Percentiles rank a stretch among this genome's conserved stretches.
phyloP scores from a whole-genome alignment of 2,797 vertebrate genomes.

The Halcyon smyrnensis region DNA sequence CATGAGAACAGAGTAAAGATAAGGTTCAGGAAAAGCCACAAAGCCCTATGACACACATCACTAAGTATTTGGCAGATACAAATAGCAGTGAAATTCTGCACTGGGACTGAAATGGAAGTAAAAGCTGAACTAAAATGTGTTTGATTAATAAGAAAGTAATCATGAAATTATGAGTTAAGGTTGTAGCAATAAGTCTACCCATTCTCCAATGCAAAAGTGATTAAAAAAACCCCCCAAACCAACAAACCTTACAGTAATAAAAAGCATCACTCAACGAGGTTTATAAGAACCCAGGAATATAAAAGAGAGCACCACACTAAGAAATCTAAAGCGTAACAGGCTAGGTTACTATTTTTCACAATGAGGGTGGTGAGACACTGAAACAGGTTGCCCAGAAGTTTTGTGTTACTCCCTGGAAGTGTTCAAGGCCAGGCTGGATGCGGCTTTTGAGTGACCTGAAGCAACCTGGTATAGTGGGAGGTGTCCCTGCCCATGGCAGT shows the following conservation, averaged over 20 bases:
- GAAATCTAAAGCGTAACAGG: background rate
- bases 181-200: background rate
- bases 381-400: background rate
- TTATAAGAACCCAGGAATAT: background rate
- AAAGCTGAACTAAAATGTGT: background rate
- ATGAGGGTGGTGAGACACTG: background rate
- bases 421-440: background rate
- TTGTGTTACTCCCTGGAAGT: background rate
- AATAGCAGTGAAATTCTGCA: background rate
- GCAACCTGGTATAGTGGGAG: background rate
- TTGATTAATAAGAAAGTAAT: background rate
- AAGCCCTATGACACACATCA: background rate
- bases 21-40: constrained; percentile 16
- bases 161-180: background rate
- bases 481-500: background rate
- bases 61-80: background rate
- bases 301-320: background rate
- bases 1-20: background rate
- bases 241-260: background rate
- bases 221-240: background rate
- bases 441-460: background rate
- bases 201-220: background rate
- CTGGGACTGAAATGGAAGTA: background rate
- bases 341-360: background rate
- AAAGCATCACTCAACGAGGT: background rate